These are phyloP conservation scores for Phaedon cochleariae DNA, from an alignment of 2,888 invertebrate species.

Conservation along the genomic window DNA sequence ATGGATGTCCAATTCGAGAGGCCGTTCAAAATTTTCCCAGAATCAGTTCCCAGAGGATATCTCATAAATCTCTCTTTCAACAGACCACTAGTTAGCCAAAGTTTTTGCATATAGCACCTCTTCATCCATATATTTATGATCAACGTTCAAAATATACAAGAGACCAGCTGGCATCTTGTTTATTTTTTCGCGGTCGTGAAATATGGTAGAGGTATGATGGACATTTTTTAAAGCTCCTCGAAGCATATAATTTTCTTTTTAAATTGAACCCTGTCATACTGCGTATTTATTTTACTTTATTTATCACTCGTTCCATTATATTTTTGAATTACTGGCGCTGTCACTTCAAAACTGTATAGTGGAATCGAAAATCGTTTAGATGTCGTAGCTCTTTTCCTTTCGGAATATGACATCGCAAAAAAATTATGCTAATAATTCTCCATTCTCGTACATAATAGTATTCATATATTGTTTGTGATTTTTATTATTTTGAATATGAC, in stretches of 20 bases:
- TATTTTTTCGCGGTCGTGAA: conserved; percentile 47
- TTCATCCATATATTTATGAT: conserved; percentile 44
- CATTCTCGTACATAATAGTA: too few relatives aligned
- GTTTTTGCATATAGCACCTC: conserved; percentile 28
- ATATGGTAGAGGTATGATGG: conserved; percentile 46
- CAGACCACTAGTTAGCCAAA: not conserved
- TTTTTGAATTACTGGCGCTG: conserved; percentile 34
- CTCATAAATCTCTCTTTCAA: not conserved
- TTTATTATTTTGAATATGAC: too few relatives aligned
- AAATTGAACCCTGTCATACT: conserved; percentile 43
- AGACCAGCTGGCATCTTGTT: conserved; percentile 39
- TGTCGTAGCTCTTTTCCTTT: not conserved
- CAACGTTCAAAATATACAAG: conserved; percentile 42
- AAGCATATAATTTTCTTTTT: conserved; percentile 49
- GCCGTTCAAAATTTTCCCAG: not conserved
- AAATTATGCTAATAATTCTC: too few relatives aligned
- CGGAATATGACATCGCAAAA: not conserved
- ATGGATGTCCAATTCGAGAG: too few relatives aligned
- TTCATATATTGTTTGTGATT: too few relatives aligned
- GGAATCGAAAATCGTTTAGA: conserved; percentile 25
- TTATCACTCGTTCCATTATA: conserved; percentile 33
- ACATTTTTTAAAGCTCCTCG: conserved; percentile 47
- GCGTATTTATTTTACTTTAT: conserved; percentile 33
- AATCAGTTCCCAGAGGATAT: not conserved
- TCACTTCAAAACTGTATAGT: conserved; percentile 31